Percentiles rank a stretch among this genome's conserved stretches.
These are phyloP conservation scores for Takifugu flavidus DNA, from an alignment of 2,113 vertebrate genomes.

Conservation along the genomic window DNA sequence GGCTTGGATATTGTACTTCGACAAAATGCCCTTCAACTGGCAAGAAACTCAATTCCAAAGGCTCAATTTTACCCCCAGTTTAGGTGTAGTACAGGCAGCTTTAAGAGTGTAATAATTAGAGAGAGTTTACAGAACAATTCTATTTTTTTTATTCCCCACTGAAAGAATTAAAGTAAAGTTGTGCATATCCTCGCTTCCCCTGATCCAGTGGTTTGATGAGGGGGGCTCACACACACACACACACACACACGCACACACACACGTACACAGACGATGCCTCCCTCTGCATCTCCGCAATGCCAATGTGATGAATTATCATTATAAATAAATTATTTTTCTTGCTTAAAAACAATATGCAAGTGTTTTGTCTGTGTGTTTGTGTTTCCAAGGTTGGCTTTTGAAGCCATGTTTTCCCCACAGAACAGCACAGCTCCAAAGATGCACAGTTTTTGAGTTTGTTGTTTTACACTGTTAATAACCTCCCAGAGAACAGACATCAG, in stretches of 20 bases:
- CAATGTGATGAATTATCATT: constrained; percentile 69
- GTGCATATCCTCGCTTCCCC: constrained; percentile 49
- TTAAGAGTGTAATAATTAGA: constrained; percentile 41
- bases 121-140: constrained; percentile 58
- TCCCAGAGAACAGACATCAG: not conserved
- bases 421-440: not conserved
- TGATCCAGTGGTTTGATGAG: constrained; percentile 42
- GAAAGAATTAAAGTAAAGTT: constrained; percentile 64
- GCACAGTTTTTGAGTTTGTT: not conserved
- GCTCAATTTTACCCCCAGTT: not conserved
- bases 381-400: constrained; percentile 10
- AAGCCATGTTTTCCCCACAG: not conserved
- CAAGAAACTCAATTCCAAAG: constrained; percentile 1
- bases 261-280: constrained; percentile 11
- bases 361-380: constrained; percentile 14
- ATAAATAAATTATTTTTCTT: constrained; percentile 77
- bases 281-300: constrained; percentile 49
- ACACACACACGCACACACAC: constrained; percentile 10
- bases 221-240: constrained; percentile 26
- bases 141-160: constrained; percentile 71
- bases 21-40: not conserved
- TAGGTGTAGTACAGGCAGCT: constrained; percentile 42
- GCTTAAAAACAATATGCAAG: constrained; percentile 38
- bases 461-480: not conserved
- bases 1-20: not conserved